Percentiles rank a stretch among this genome's conserved stretches.
Conservation (phyloP, 1,140 invertebrate genomes). For the Drosophila lowei region DNA sequence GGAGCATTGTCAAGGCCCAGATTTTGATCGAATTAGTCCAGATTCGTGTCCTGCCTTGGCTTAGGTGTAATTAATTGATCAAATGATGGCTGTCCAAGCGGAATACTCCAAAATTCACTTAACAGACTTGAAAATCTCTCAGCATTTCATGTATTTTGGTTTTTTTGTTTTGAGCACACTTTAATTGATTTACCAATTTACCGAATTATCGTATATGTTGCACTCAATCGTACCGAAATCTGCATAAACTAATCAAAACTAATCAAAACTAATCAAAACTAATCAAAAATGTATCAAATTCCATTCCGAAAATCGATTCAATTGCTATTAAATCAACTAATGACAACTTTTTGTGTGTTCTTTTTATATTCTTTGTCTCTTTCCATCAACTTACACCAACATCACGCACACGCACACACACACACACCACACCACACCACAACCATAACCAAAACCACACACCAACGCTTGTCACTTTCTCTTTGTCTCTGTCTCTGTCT, state of each 20-base stretch:
- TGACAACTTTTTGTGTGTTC: conserved; percentile 71
- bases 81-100: no score
- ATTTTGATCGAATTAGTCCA: conserved; percentile 3
- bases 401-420: conserved; percentile 43
- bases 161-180: background rate
- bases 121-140: no score
- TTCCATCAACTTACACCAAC: conserved; percentile 64
- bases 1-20: conserved; percentile 13
- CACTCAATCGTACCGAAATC: conserved; percentile 8
- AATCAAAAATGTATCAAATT: conserved; percentile 16
- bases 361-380: conserved; percentile 79
- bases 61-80: no score
- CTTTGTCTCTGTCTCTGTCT: conserved; percentile 7
- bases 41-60: no score
- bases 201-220: background rate
- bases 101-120: no score
- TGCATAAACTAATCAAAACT: conserved; percentile 32
- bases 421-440: conserved; percentile 20
- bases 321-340: conserved; percentile 68
- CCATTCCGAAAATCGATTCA: conserved; percentile 49
- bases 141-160: no score
- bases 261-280: conserved; percentile 28
- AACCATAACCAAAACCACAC: background rate
- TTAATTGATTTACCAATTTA: conserved; percentile 20
- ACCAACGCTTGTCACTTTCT: conserved; percentile 45